A percentile compares a stretch with the other conserved stretches of the same genome.
These are phyloP conservation scores for Xanthia icteritia DNA, from an alignment of 2,888 invertebrate species.

Conservation along the genomic window DNA sequence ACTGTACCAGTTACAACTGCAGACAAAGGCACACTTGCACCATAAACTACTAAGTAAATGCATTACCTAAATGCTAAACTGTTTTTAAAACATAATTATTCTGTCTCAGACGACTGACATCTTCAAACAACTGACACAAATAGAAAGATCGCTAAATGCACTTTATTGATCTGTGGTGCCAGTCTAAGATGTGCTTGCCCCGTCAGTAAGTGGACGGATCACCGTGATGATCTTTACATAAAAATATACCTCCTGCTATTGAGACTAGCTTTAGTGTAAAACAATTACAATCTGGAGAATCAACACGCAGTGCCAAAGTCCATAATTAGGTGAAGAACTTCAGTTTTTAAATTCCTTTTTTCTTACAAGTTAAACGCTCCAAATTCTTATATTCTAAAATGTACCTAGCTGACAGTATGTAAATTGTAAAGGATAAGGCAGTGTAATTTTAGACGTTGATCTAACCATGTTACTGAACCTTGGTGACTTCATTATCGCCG, in stretches of 20 bases:
- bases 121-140: not conserved
- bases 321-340: not conserved
- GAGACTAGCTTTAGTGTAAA: not conserved
- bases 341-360: not conserved
- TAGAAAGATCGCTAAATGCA: too few species aligned
- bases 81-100: not conserved
- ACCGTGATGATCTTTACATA: not conserved
- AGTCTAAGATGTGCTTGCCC: not conserved
- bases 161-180: not conserved
- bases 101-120: not conserved
- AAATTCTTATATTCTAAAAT: not conserved
- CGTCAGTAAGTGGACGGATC: not conserved
- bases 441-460: not conserved
- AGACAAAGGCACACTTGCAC: not conserved
- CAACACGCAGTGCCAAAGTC: not conserved
- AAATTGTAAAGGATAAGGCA: conserved; percentile 17
- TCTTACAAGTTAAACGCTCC: not conserved
- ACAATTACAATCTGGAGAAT: not conserved
- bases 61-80: not conserved
- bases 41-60: not conserved
- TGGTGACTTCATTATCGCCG: conserved; percentile 43
- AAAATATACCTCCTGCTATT: not conserved
- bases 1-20: not conserved
- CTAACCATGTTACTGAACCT: conserved; percentile 32
- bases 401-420: not conserved